These are phyloP conservation scores for Lycorma delicatula DNA, from an alignment of 1,140 invertebrate species.

Conservation along the genomic window DNA sequence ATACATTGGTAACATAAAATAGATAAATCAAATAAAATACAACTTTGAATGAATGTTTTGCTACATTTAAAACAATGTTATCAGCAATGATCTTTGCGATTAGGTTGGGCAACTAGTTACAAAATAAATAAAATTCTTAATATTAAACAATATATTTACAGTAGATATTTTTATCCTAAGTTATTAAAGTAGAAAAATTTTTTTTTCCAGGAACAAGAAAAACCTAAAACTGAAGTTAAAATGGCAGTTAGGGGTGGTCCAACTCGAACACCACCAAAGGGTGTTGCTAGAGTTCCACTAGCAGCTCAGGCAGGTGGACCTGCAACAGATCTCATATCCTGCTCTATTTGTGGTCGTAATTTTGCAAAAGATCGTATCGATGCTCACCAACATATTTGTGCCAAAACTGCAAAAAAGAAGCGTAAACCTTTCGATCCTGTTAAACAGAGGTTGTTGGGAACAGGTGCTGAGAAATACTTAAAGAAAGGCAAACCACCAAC, in stretches of 20 bases:
- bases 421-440: slow-evolving; percentile 79
- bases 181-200: too few relatives aligned
- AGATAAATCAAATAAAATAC: too few relatives aligned
- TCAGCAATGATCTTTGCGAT: too few relatives aligned
- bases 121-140: too few relatives aligned
- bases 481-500: slow-evolving; percentile 36
- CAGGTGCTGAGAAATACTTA: slow-evolving; percentile 72
- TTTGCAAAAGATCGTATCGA: slow-evolving; percentile 71
- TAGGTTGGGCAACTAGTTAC: too few relatives aligned
- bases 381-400: slow-evolving; percentile 76
- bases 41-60: too few relatives aligned
- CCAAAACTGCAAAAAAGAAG: slow-evolving; percentile 62
- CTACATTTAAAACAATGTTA: too few relatives aligned
- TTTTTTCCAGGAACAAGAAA: not conserved
- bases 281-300: not conserved
- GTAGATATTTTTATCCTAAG: too few relatives aligned
- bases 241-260: not conserved
- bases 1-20: too few relatives aligned
- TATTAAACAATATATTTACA: too few relatives aligned
- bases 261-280: not conserved
- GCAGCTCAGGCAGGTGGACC: not conserved
- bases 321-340: slow-evolving; percentile 13
- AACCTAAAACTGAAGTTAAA: too few relatives aligned
- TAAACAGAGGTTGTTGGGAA: slow-evolving; percentile 75
- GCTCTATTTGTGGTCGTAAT: slow-evolving; percentile 56